Conservation (phyloP, 2,797 vertebrate genomes). For the Acridotheres tristis region DNA sequence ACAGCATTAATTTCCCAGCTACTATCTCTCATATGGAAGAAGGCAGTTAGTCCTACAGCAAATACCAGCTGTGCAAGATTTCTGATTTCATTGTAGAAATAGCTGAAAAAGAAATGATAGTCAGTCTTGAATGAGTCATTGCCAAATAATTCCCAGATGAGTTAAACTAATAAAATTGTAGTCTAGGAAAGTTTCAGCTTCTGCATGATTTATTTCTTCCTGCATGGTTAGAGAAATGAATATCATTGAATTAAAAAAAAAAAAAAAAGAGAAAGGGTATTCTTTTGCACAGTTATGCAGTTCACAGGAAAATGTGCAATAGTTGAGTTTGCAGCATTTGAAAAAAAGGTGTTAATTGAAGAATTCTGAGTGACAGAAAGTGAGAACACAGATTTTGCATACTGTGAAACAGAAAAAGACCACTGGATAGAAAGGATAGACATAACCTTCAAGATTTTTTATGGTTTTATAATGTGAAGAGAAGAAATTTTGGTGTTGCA, state of each 20-base stretch:
- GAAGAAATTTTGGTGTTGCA: background rate
- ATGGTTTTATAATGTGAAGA: background rate
- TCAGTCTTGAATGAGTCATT: background rate
- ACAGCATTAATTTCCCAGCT: background rate
- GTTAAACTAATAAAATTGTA: background rate
- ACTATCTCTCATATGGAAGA: background rate
- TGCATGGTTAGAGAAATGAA: background rate
- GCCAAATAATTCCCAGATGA: background rate
- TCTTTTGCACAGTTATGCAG: background rate
- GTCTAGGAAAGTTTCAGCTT: background rate
- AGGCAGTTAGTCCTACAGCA: background rate
- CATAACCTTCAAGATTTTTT: background rate
- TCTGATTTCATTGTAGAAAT: background rate
- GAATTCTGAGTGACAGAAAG: background rate
- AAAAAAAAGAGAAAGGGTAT: background rate
- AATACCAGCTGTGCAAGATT: background rate
- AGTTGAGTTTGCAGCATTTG: background rate
- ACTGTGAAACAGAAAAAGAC: background rate
- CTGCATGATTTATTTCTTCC: background rate
- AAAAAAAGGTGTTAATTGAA: slow-evolving; percentile 29
- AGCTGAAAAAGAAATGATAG: background rate
- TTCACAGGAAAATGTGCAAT: background rate
- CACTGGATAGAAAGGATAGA: background rate
- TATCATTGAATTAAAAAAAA: background rate
- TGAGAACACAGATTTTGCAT: background rate